Conservation (phyloP, 2,113 vertebrate genomes). For the Dicentrarchus labrax region DNA sequence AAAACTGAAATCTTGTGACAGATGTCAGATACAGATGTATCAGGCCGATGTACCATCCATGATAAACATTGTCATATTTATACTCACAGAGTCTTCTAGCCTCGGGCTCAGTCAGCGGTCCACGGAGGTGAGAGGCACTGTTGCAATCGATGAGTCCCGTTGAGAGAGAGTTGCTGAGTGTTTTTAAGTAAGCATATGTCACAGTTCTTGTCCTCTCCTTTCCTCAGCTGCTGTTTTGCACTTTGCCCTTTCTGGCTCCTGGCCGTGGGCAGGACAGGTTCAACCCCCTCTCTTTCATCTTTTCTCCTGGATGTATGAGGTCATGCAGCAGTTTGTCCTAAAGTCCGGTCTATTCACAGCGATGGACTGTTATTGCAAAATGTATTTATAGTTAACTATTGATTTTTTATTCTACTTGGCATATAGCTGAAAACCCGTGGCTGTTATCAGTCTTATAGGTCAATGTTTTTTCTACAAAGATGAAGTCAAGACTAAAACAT, state of each 20-base stretch:
- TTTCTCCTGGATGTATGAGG: not conserved
- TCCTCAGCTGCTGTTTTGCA: constrained; percentile 47
- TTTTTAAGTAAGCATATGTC: constrained; percentile 29
- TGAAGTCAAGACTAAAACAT: not conserved
- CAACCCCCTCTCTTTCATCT: not conserved
- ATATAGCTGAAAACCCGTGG: not conserved
- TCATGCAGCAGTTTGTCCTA: constrained; percentile 14
- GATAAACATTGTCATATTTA: constrained; percentile 7
- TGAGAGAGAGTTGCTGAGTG: constrained; percentile 3
- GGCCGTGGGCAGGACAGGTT: not conserved
- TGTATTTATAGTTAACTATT: constrained; percentile 5
- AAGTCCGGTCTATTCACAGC: not conserved
- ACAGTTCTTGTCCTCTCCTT: constrained; percentile 22
- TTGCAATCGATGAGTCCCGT: constrained; percentile 25
- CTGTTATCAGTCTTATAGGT: not conserved
- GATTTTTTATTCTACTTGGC: not conserved
- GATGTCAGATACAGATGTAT: not conserved
- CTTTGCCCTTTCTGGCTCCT: constrained; percentile 70
- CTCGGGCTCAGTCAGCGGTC: constrained; percentile 21
- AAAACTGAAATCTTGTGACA: not conserved
- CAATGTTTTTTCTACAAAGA: not conserved
- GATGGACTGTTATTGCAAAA: not conserved
- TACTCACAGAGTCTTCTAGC: constrained; percentile 61
- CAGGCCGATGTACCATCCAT: not conserved
- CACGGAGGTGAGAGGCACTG: constrained; percentile 13